Conservation (phyloP, 1,140 invertebrate species). For the Trichoplusia ni region DNA sequence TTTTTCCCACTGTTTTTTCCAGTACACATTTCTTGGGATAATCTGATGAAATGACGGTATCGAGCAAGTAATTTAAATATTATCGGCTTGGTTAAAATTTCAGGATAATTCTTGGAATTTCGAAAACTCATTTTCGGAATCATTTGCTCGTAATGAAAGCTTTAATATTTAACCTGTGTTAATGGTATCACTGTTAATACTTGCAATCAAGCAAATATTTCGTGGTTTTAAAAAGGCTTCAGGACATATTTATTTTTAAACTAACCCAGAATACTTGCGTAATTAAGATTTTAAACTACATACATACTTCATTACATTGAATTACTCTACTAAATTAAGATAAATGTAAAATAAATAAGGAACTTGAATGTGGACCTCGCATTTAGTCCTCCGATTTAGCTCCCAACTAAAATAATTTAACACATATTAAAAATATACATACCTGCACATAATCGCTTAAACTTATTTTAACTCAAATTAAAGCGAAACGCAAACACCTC, state of each 20-base stretch:
- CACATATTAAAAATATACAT: slow-evolving; percentile 36
- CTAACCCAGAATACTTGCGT: no score
- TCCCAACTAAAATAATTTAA: no score
- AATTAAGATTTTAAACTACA: slow-evolving; percentile 13
- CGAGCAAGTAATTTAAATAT: neutral
- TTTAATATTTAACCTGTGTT: slow-evolving; percentile 16
- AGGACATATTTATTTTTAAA: no score
- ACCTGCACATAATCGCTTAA: slow-evolving; percentile 61
- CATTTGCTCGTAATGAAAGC: slow-evolving; percentile 12
- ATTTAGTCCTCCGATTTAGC: no score
- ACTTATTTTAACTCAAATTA: slow-evolving; percentile 73
- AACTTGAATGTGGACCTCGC: no score
- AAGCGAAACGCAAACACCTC: slow-evolving; percentile 68
- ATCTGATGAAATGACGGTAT: neutral
- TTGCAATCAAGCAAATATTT: neutral
- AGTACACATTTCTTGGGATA: slow-evolving; percentile 1
- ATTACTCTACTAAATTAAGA: no score
- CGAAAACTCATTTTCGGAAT: slow-evolving; percentile 7
- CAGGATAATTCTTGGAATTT: slow-evolving; percentile 17
- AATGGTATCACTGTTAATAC: slow-evolving; percentile 14
- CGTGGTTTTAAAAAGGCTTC: no score
- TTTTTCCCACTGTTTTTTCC: slow-evolving; percentile 30
- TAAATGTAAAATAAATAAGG: no score
- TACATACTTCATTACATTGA: neutral
- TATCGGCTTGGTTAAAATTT: slow-evolving; percentile 11